Evolutionary conservation across 92 coral and sea anemone species (phyloP), one percentile per base, ranked within the genome.

Genomic region (Zoanthus solanderi): DNA sequence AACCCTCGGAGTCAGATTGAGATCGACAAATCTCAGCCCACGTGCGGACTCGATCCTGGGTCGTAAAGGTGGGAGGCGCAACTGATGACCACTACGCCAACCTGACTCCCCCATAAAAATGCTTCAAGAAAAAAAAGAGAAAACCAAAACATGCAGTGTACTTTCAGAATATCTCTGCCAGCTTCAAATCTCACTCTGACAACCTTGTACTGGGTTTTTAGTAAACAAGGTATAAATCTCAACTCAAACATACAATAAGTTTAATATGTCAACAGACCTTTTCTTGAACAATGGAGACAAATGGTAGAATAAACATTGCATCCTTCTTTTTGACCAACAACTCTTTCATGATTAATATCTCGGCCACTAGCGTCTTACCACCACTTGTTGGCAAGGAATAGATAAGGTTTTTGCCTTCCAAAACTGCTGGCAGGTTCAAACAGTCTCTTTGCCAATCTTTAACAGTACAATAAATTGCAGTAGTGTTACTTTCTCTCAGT

Each of bases 321-420:
- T 96, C 99, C 83, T 92, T 95, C 44, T 92, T 82, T 79, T 92
- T 87, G 46, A 92, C 85, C 71, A 96, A 57, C 82, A 96, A 83
- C 84, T 96, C 99, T 78, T 87, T 96, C 88, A 96, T 92, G 81
- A 96, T 93, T 61, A 96, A 87, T 71, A 96, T 95, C 83, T 96
- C 99, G 37, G 99, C 98, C 50, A 96, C 99, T 65, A 96, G 83
- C 10, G 99, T 96, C 85, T 96, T 96, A 58, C 99, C 99, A 84
- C 99, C 99, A 90, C 99, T 95, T 73, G 99, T 96, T 47, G 99
- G 99, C 30, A 96, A 84, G 14, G 99, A 96, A 78, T 96, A 96
- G 57, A 96, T 93, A 52, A 96, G 91, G 90, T 96, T 96, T 82
- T 83, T 83, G 65, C 97, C 85, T 53, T 90, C 95, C 75, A 90